These are phyloP conservation scores for Taenioides sp. DNA, from an alignment of 2,797 vertebrate species.

Conservation along the genomic window DNA sequence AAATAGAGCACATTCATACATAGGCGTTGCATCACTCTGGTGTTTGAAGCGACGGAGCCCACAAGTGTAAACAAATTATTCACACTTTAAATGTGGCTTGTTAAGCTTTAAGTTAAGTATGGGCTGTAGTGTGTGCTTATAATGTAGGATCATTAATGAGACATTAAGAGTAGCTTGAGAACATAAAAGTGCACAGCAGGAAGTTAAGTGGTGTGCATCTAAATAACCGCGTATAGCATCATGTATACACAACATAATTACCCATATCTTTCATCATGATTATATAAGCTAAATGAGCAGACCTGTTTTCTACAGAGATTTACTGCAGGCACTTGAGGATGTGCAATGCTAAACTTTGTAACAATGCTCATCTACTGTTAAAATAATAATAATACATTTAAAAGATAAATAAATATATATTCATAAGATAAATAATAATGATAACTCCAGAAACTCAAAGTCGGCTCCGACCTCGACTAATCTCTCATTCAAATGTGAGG, in stretches of 20 bases:
- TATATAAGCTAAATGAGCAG: not conserved
- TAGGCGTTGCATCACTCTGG: not conserved
- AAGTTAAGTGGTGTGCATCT: conserved; percentile 5
- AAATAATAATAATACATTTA: not conserved
- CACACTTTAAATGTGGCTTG: not conserved
- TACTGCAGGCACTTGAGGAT: not conserved
- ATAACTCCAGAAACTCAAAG: no score
- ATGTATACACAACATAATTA: conserved; percentile 13
- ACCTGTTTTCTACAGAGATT: not conserved
- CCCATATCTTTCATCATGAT: not conserved
- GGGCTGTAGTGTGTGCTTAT: not conserved
- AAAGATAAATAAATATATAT: no score
- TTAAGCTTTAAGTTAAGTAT: conserved; percentile 3
- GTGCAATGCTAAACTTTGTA: not conserved
- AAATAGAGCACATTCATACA: not conserved
- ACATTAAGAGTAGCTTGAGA: not conserved
- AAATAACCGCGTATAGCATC: not conserved
- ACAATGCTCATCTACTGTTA: not conserved
- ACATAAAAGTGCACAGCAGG: conserved; percentile 5
- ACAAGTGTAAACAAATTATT: not conserved
- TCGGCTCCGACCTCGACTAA: no score
- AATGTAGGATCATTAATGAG: conserved; percentile 2
- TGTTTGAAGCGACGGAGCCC: not conserved
- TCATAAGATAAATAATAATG: no score
- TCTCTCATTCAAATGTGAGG: no score